Evolutionary conservation across 2,888 invertebrate species (phyloP), one percentile per base, ranked within the genome.

Genomic region (Hydriomena furcata): DNA sequence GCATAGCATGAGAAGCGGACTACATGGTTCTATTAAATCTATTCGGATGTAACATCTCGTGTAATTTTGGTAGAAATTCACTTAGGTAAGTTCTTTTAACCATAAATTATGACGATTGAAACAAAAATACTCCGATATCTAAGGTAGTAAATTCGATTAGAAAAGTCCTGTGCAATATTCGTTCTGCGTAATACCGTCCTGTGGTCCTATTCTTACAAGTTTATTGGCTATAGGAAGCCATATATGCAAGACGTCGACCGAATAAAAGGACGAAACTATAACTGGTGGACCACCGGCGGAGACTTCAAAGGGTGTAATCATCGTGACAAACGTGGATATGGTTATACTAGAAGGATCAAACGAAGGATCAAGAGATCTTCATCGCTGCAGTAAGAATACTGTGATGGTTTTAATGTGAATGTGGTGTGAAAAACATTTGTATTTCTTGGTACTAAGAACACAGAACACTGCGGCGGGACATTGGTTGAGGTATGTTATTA

Each of bases 231-330:
- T 50, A 55, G 85, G 85, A 86, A 86, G 76, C 80, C 73, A 71
- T 74, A n/a, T n/a, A 76, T 72, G 73, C 71, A 71, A 69, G 71
- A 73, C 68, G 67, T 61, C 58, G 42, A 40, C 32, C 34, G 67
- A 68, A 76, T 79, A 84, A 84, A 84, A 83, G 75, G 77, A 74
- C 68, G 73, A 76, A 72, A 70, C 73, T 69, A 68, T 73, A 73
- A 69, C 71, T 73, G 71, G 68, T 50, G 66, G 89, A 87, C 88
- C 88, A 89, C 87, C 88, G 82, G 76, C 78, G 69, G 69, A 69
- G 83, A 64, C 84, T 71, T 89, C 88, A 89, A 89, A 89, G 84
- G 70, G 66, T 61, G 75, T 79, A 84, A 84, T 80, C 74, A 76
- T 74, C 74, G 77, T 79, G 78, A 79, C 79, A 75, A 74, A 74